These are phyloP conservation scores for Hipposideros armiger DNA, from an alignment of 2,113 vertebrate species.

Conservation along the genomic window DNA sequence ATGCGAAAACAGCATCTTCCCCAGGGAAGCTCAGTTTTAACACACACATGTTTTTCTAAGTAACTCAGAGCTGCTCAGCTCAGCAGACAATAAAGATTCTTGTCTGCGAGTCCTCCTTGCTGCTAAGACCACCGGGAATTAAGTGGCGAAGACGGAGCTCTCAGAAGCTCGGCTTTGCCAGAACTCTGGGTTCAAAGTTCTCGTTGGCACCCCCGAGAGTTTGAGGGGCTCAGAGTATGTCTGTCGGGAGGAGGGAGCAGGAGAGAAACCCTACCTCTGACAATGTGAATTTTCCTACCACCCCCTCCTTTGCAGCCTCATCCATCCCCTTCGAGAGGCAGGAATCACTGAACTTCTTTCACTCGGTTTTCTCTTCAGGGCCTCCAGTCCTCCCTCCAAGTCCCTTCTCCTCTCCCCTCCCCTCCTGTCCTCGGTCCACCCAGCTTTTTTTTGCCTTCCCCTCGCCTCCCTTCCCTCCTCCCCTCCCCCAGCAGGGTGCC, in stretches of 20 bases:
- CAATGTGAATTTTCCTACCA: neutral
- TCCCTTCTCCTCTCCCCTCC: neutral
- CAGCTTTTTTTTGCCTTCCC: neutral
- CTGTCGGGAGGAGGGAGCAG: neutral
- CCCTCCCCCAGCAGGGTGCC: neutral
- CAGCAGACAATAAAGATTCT: conserved; percentile 77
- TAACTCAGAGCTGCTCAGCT: conserved; percentile 43
- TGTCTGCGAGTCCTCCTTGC: conserved; percentile 62
- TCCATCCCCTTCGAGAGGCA: neutral
- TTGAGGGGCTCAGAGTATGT: neutral
- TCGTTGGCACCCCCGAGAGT: neutral
- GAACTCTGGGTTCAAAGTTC: conserved; percentile 48
- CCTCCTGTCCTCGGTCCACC: too few relatives aligned
- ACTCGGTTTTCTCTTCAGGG: neutral
- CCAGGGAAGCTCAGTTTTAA: conserved; percentile 66
- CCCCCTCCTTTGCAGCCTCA: neutral
- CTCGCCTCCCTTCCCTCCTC: too few relatives aligned
- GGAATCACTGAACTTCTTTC: neutral
- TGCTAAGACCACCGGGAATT: conserved; percentile 67
- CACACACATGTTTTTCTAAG: conserved; percentile 69
- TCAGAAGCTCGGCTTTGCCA: conserved; percentile 48
- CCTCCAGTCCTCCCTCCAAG: neutral
- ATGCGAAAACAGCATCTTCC: conserved; percentile 62
- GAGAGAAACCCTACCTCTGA: neutral
- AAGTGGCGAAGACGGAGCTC: neutral